A percentile compares a stretch with the other conserved stretches of the same genome.
phyloP scores from a whole-genome alignment of 1,140 invertebrate genomes.

The Goniozus legneri region DNA sequence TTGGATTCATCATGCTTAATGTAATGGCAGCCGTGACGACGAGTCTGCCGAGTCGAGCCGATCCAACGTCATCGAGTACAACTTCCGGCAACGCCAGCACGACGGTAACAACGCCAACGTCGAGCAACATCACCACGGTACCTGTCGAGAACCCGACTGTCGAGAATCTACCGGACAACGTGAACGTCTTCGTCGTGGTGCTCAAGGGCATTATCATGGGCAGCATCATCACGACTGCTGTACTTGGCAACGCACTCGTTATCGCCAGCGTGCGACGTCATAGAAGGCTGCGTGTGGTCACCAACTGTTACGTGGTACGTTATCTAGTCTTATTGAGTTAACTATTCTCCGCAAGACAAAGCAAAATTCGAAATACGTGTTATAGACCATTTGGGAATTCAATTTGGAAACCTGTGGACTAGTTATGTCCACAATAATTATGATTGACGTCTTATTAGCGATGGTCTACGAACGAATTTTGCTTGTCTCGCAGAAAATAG shows the following conservation, averaged over 20 bases:
- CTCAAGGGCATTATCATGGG: constrained; percentile 74
- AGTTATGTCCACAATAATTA: too few species aligned
- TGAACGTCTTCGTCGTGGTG: constrained; percentile 56
- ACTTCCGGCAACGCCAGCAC: constrained; percentile 17
- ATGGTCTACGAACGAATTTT: too few species aligned
- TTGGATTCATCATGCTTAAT: constrained; percentile 37
- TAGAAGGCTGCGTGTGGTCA: constrained; percentile 80
- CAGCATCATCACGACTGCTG: constrained; percentile 79
- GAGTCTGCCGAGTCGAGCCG: constrained; percentile 34
- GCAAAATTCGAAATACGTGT: too few species aligned
- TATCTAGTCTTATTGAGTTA: too few species aligned
- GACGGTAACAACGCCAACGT: constrained; percentile 12
- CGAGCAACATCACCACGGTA: constrained; percentile 33
- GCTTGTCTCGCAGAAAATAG: too few species aligned
- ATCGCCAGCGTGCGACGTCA: constrained; percentile 75
- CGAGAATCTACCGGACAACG: constrained; percentile 41
- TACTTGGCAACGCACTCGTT: constrained; percentile 83
- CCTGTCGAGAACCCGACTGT: constrained; percentile 41
- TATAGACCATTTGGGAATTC: too few species aligned
- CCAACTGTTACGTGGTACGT: constrained; percentile 85
- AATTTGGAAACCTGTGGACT: too few species aligned
- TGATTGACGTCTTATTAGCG: too few species aligned
- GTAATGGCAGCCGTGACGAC: constrained; percentile 44
- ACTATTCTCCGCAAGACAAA: too few species aligned
- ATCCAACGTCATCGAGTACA: constrained; percentile 25